Conservation (phyloP, 2,888 invertebrate genomes). For the Callinectes sapidus region DNA sequence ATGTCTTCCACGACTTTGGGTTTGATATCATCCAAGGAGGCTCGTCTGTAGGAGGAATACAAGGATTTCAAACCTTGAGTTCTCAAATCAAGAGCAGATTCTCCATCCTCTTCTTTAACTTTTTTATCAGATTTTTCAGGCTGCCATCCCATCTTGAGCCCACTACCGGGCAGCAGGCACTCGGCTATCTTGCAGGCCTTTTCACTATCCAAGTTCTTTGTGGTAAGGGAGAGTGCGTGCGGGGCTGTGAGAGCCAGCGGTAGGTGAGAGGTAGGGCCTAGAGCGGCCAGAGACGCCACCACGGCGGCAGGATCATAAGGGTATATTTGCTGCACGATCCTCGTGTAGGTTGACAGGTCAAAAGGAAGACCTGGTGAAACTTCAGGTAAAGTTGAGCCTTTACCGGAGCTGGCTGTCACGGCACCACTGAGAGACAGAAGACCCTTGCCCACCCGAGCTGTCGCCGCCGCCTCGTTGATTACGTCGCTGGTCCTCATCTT, state of each 20-base stretch:
- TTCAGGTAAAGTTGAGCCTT: slow-evolving; percentile 44
- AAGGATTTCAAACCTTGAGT: slow-evolving; percentile 72
- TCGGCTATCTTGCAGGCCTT: slow-evolving; percentile 28
- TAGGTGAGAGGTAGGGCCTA: slow-evolving; percentile 66
- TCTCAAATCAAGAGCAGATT: slow-evolving; percentile 70
- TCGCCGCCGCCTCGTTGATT: slow-evolving; percentile 61
- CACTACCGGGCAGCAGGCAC: slow-evolving; percentile 9
- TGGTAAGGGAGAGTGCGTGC: slow-evolving; percentile 57
- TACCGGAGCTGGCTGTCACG: slow-evolving; percentile 50
- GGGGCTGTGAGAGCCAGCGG: slow-evolving; percentile 70
- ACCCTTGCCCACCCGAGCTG: slow-evolving; percentile 58
- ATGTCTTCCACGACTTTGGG: slow-evolving; percentile 72
- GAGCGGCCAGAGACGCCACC: slow-evolving; percentile 69
- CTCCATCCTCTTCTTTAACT: slow-evolving; percentile 59
- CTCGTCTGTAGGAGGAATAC: slow-evolving; percentile 69
- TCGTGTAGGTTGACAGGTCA: slow-evolving; percentile 70
- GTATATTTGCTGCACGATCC: slow-evolving; percentile 69
- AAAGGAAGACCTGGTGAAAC: slow-evolving; percentile 58
- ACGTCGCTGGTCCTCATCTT: slow-evolving; percentile 66
- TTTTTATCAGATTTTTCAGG: slow-evolving; percentile 45
- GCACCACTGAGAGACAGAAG: slow-evolving; percentile 60
- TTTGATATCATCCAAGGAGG: slow-evolving; percentile 70
- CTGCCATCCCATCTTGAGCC: slow-evolving; percentile 45
- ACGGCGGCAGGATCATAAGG: slow-evolving; percentile 71
- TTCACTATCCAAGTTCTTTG: background rate